Base-by-base conservation (phyloP, 2,888 invertebrate species). In the Drosophila seclusa region DNA sequence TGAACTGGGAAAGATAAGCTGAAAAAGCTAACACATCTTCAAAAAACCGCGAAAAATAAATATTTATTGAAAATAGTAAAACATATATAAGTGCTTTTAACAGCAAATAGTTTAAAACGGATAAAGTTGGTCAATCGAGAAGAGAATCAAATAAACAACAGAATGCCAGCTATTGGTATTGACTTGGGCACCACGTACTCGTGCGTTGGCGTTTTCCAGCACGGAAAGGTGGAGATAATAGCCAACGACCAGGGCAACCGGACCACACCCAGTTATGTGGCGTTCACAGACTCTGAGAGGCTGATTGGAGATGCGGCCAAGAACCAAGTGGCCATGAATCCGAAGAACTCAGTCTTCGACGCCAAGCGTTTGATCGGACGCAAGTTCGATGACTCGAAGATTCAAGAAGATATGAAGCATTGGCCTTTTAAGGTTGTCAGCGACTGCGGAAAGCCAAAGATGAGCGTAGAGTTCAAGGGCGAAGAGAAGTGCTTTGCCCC, bases 301-400 rank as follows among this genome's bases (percentile, higher is more conserved):
- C 95, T 97, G 86, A 96, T 97, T 91, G 97, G 97, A 84, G 97
- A 97, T 93, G 96, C 96, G 66, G 97, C 97, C 80, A 97, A 97
- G 93, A 96, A 96, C 94, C 97, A 97, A 93, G 96, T 96, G 82
- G 96, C 97, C 87, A 97, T 97, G 97, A 97, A 97, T 94, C 97
- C 97, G 78, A 96, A 95, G 93, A 97, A 97, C 94, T 97, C 97
- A 84, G 96, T 97, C 91, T 97, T 97, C 93, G 99, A 99, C 95
- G 98, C 98, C 87, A 96, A 99, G 94, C 96, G 98, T 93, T 94
- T 99, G 91, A 98, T 98, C 94, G 98, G 98, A 66, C 96, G 98
- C 89, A 96, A 97, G 88, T 99, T 96, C 93, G 96, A 96, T 87
- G 98, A 98, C 93, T 93, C 94, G 50, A 96, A 97, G n/a, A 97